phyloP scores from a whole-genome alignment of 1,140 invertebrate species.

The Belonocnema kinseyi region DNA sequence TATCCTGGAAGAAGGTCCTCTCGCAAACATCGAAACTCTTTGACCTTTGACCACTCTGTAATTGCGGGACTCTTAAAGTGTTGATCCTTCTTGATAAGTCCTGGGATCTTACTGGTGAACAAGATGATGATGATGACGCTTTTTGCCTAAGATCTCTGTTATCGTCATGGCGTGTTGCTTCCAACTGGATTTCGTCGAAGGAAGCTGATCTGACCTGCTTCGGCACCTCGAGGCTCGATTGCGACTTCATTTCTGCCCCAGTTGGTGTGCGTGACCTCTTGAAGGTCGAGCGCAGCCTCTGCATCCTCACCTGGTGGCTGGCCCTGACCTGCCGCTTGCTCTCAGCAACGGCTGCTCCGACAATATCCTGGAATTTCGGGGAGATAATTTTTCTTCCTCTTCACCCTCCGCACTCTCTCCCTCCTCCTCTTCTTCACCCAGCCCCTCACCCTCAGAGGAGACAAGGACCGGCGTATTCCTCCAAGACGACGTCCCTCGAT shows the following conservation, averaged over 20 bases:
- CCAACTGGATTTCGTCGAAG: slow-evolving; percentile 91
- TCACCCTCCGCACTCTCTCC: slow-evolving; percentile 43
- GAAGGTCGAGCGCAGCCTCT: slow-evolving; percentile 89
- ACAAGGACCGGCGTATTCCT: slow-evolving; percentile 48
- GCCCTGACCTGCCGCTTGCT: background rate
- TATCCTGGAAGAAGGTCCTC: slow-evolving; percentile 77
- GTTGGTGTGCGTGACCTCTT: slow-evolving; percentile 90
- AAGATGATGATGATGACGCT: slow-evolving; percentile 66
- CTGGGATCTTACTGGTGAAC: slow-evolving; percentile 69
- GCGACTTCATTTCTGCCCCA: slow-evolving; percentile 91
- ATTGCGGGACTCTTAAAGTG: slow-evolving; percentile 80
- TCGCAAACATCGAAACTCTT: slow-evolving; percentile 87
- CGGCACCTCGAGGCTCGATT: slow-evolving; percentile 91
- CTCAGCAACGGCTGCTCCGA: background rate
- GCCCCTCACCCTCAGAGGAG: slow-evolving; percentile 42
- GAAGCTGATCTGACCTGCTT: slow-evolving; percentile 89
- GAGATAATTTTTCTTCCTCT: background rate
- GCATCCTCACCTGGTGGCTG: slow-evolving; percentile 76
- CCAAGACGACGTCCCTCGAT: slow-evolving; percentile 50
- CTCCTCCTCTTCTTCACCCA: slow-evolving; percentile 50
- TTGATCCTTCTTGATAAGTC: slow-evolving; percentile 64
- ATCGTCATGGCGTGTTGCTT: slow-evolving; percentile 79
- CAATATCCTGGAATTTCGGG: background rate
- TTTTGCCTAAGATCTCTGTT: slow-evolving; percentile 43
- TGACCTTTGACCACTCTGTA: slow-evolving; percentile 80